A percentile compares a stretch with the other conserved stretches of the same genome.
Evolutionary conservation across 1,140 invertebrate genomes (phyloP).

Genomic region (Rhyacophila brunnea): DNA sequence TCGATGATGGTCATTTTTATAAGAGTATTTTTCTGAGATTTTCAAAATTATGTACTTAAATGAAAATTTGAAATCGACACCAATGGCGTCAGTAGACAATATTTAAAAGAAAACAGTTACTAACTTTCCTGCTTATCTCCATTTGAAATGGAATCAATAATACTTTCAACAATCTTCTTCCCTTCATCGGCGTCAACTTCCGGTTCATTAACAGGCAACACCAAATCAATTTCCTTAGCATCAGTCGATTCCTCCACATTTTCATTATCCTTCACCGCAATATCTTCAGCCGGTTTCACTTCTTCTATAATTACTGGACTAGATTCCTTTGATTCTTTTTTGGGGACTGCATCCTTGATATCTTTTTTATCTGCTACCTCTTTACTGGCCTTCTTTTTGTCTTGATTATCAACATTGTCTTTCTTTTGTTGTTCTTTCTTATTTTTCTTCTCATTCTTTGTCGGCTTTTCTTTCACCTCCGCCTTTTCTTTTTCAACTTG

Average conservation of each 20-base stretch:
- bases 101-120: conserved; percentile 31
- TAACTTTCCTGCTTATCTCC: conserved; percentile 79
- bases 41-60: no score
- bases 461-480: conserved; percentile 37
- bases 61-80: no score
- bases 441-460: conserved; percentile 40
- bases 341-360: conserved; percentile 34
- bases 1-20: no score
- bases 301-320: conserved; percentile 28
- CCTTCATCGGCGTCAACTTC: conserved; percentile 79
- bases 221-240: conserved; percentile 43
- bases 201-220: conserved; percentile 50
- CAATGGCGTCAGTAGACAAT: no score
- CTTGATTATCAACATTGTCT: conserved; percentile 42
- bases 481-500: conserved; percentile 21
- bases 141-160: conserved; percentile 75
- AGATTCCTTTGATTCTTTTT: conserved; percentile 35
- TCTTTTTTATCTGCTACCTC: conserved; percentile 37
- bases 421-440: conserved; percentile 45
- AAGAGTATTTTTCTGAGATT: no score
- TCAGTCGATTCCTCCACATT: conserved; percentile 18
- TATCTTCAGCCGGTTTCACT: conserved; percentile 36
- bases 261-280: conserved; percentile 26
- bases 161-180: conserved; percentile 89
- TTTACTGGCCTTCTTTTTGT: conserved; percentile 36